Evolutionary conservation across 2,888 invertebrate species (phyloP).

Genomic region (Amaurobius ferox): DNA sequence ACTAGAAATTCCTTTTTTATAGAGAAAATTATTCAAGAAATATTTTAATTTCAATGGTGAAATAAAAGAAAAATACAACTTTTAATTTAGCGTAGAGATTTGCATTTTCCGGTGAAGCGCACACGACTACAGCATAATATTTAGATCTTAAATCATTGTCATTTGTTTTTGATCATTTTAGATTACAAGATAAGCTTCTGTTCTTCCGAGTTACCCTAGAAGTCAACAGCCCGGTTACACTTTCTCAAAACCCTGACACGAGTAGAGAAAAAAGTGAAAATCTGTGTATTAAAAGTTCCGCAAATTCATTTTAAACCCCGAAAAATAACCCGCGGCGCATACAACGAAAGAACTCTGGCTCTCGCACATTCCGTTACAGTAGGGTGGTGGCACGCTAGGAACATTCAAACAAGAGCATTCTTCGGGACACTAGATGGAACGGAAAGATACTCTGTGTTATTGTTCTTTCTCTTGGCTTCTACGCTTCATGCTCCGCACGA

Average conservation of each 20-base stretch:
- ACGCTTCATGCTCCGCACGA: constrained; percentile 25
- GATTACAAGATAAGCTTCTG: too few species aligned
- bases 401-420: constrained; percentile 23
- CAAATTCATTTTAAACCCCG: neutral
- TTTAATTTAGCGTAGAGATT: too few species aligned
- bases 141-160: too few species aligned
- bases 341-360: neutral
- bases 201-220: neutral
- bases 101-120: too few species aligned
- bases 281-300: neutral
- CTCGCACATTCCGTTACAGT: constrained; percentile 61
- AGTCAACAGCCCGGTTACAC: neutral
- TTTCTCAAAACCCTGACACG: neutral
- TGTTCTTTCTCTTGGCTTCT: constrained; percentile 26
- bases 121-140: too few species aligned
- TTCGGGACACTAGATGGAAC: constrained; percentile 27
- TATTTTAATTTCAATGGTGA: too few species aligned
- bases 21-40: too few species aligned
- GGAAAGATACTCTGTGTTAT: constrained; percentile 37
- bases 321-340: neutral
- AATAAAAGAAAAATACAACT: too few species aligned
- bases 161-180: too few species aligned
- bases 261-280: neutral
- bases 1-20: too few species aligned
- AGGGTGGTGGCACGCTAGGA: constrained; percentile 52